phyloP scores from a whole-genome alignment of 2,797 vertebrate species.

The Acipenser oxyrinchus region DNA sequence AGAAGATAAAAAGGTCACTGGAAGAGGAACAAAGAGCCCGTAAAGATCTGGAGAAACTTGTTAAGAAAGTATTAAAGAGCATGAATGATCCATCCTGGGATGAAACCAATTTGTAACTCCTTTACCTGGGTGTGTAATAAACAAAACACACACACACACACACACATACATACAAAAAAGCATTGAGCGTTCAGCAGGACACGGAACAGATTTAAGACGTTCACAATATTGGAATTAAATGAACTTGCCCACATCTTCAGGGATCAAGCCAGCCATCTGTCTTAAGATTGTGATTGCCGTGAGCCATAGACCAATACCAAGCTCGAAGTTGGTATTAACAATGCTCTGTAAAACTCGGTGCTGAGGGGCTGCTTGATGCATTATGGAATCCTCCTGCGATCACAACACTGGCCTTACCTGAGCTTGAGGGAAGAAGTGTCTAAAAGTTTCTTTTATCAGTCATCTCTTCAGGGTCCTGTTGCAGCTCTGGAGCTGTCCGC shows the following conservation, averaged over 20 bases:
- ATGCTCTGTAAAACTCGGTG: not conserved
- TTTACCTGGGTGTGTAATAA: no score
- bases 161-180: no score
- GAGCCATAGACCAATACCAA: not conserved
- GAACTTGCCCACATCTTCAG: not conserved
- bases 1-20: constrained; percentile 92
- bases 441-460: not conserved
- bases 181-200: constrained; percentile 26
- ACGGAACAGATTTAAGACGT: constrained; percentile 29
- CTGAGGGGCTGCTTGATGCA: not conserved
- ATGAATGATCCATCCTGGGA: constrained; percentile 96
- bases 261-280: not conserved
- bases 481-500: not conserved
- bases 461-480: not conserved
- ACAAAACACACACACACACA: no score
- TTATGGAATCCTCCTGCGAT: not conserved
- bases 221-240: not conserved
- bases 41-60: constrained; percentile 89
- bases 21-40: constrained; percentile 93
- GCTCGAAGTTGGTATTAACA: not conserved
- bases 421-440: not conserved
- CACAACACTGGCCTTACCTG: not conserved
- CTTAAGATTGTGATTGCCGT: not conserved
- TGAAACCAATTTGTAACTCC: constrained; percentile 86
- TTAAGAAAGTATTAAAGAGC: constrained; percentile 86